phyloP scores from a whole-genome alignment of 2,113 vertebrate species.

The Rynchops niger region DNA sequence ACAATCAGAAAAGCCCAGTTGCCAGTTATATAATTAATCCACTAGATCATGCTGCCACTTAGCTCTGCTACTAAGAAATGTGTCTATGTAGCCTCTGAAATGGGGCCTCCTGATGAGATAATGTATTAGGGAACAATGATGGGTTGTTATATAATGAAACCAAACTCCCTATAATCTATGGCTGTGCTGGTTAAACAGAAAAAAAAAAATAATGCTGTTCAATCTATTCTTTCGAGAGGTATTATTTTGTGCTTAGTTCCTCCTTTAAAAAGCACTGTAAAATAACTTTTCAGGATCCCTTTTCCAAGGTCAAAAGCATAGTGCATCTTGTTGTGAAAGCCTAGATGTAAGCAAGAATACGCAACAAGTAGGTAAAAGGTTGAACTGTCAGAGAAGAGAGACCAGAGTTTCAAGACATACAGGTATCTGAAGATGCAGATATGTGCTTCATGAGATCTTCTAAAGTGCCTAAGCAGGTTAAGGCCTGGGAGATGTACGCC shows the following conservation, averaged over 20 bases:
- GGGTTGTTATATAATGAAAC: conserved; percentile 23
- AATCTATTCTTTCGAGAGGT: neutral
- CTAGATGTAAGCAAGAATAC: neutral
- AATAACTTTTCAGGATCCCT: neutral
- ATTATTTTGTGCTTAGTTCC: neutral
- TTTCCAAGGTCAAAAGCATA: neutral
- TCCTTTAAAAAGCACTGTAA: neutral
- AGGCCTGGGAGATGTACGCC: neutral
- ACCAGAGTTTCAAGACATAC: neutral
- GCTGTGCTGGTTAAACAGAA: conserved; percentile 33
- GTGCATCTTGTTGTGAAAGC: neutral
- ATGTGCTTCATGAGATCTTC: neutral
- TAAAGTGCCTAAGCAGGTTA: neutral
- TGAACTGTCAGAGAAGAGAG: neutral
- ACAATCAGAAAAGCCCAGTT: neutral
- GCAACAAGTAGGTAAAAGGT: neutral
- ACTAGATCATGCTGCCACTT: conserved; percentile 28
- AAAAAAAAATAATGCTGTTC: neutral
- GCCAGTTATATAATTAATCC: conserved; percentile 42
- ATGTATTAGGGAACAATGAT: conserved; percentile 17
- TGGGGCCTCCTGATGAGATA: conserved; percentile 49
- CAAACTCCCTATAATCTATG: conserved; percentile 8
- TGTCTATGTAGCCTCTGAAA: conserved; percentile 7
- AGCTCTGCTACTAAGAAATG: conserved; percentile 8
- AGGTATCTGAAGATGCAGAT: neutral